A percentile compares a stretch with the other conserved stretches of the same genome.
phyloP scores from a whole-genome alignment of 2,888 invertebrate genomes.

The Andrena camellia region DNA sequence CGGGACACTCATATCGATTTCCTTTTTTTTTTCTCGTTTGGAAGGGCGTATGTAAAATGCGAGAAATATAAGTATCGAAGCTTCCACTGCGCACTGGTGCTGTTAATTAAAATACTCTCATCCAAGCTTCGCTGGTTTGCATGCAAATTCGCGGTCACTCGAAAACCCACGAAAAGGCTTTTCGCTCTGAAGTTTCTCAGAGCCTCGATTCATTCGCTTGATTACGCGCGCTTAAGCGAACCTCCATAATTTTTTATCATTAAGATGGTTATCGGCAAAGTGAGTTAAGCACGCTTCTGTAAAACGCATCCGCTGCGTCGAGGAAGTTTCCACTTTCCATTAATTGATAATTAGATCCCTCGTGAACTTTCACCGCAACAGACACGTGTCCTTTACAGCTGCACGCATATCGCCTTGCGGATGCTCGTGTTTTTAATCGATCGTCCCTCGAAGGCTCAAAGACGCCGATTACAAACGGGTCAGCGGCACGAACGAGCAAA shows the following conservation, averaged over 20 bases:
- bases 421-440: neutral
- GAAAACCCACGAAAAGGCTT: neutral
- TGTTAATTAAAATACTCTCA: conserved; percentile 26
- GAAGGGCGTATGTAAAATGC: neutral
- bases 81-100: neutral
- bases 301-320: neutral
- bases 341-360: conserved; percentile 24
- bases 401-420: neutral
- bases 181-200: conserved; percentile 4
- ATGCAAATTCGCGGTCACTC: conserved; percentile 8
- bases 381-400: neutral
- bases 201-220: neutral
- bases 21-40: neutral
- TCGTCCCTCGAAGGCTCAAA: neutral
- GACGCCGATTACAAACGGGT: neutral
- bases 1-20: neutral
- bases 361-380: conserved; percentile 26
- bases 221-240: neutral
- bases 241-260: neutral
- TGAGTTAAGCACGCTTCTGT: neutral
- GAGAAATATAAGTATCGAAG: neutral
- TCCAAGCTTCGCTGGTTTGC: conserved; percentile 9
- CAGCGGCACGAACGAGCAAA: neutral
- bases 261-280: neutral
- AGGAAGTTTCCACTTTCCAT: conserved; percentile 13